Percentiles rank a stretch among this genome's conserved stretches.
These are phyloP conservation scores for Antedon bifida DNA, from an alignment of 35 echinoderm and acorn worm species.

Conservation along the genomic window DNA sequence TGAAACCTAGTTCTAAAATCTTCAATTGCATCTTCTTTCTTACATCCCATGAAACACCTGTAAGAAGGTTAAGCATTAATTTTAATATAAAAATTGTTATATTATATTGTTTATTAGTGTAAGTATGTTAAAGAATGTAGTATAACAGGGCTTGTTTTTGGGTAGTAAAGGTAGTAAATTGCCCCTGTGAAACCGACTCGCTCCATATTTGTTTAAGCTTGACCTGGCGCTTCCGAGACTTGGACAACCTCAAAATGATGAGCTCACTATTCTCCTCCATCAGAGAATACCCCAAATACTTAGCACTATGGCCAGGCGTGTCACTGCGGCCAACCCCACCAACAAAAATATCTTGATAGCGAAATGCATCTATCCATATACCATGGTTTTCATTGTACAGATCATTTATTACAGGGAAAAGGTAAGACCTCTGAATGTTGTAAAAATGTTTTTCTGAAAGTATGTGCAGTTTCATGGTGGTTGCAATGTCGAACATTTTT, in stretches of 20 bases:
- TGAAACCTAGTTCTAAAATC: background rate
- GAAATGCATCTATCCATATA: background rate
- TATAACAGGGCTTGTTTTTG: conserved; percentile 29
- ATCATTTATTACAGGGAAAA: background rate
- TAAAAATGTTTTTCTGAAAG: background rate
- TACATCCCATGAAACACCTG: background rate
- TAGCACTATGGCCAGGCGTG: conserved; percentile 45
- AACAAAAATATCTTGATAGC: background rate
- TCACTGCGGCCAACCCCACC: conserved; percentile 43
- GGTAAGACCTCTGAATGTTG: background rate
- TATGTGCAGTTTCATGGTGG: background rate
- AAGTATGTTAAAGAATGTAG: conserved; percentile 12
- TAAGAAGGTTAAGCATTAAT: background rate
- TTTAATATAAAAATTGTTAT: background rate
- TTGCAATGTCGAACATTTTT: background rate
- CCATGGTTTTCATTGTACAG: background rate
- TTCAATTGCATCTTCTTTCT: background rate
- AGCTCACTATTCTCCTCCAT: conserved; percentile 28
- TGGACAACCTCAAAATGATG: conserved; percentile 27
- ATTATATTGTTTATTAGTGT: conserved; percentile 19
- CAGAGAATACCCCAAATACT: conserved; percentile 43
- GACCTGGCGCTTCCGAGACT: conserved; percentile 27
- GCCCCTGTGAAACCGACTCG: conserved; percentile 11
- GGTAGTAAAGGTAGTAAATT: background rate
- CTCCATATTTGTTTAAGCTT: conserved; percentile 37